A percentile compares a stretch with the other conserved stretches of the same genome.
These are phyloP conservation scores for Selene dorsalis DNA, from an alignment of 2,797 vertebrate species.

Conservation along the genomic window DNA sequence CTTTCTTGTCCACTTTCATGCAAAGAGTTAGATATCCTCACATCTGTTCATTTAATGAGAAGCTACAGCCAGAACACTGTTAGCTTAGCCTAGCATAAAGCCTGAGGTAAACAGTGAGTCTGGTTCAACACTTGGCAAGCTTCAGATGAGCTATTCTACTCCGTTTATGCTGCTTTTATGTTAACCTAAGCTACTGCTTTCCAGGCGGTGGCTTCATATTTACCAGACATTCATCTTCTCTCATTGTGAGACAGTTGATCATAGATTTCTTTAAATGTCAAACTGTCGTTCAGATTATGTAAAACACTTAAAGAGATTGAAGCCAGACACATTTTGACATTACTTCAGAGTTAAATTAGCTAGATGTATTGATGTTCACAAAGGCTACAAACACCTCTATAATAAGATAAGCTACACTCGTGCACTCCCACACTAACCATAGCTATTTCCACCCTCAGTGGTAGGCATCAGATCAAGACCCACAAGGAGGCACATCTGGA, in stretches of 20 bases:
- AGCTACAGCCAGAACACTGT: neutral
- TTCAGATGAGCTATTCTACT: neutral
- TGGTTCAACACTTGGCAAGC: neutral
- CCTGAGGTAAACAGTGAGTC: neutral
- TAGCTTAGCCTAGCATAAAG: neutral
- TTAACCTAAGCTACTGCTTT: no score
- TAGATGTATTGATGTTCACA: neutral
- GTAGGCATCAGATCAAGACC: slow-evolving; percentile 28
- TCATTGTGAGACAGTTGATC: no score
- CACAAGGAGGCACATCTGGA: slow-evolving; percentile 69
- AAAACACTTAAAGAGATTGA: neutral
- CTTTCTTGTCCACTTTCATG: neutral
- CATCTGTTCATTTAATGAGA: neutral
- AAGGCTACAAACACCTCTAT: slow-evolving; percentile 4
- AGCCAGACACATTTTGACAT: neutral
- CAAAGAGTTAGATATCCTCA: neutral
- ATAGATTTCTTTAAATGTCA: neutral
- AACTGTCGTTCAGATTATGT: neutral
- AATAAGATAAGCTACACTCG: slow-evolving; percentile 16
- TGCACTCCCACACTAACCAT: neutral
- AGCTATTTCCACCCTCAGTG: slow-evolving; percentile 20
- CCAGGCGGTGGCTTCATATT: no score
- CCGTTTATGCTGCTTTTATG: no score
- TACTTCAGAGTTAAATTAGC: neutral
- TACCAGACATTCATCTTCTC: no score